A percentile compares a stretch with the other conserved stretches of the same genome.
These are phyloP conservation scores for Drosophila eohydei DNA, from an alignment of 2,888 invertebrate genomes.

Conservation along the genomic window DNA sequence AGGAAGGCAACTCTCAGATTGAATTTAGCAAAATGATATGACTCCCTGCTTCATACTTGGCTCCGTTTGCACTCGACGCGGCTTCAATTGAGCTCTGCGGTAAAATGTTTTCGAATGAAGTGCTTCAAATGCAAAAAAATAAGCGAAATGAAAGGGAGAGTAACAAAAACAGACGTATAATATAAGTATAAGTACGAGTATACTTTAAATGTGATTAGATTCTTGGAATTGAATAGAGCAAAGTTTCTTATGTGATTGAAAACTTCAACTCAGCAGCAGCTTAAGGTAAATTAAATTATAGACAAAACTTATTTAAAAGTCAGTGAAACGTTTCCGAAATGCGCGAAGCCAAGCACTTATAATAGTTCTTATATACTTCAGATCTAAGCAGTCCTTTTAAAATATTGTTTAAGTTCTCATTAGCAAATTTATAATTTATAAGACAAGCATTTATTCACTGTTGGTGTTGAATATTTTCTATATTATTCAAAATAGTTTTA, in stretches of 20 bases:
- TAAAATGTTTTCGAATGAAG: not conserved
- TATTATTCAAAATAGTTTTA: too few species aligned
- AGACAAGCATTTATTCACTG: too few species aligned
- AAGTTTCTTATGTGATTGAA: too few species aligned
- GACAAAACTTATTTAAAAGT: too few species aligned
- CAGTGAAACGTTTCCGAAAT: too few species aligned
- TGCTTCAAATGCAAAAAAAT: not conserved
- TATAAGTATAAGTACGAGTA: not conserved
- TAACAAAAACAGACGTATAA: not conserved
- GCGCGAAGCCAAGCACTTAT: too few species aligned
- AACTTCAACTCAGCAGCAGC: not conserved
- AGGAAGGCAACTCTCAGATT: slow-evolving; percentile 17
- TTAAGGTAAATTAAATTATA: not conserved
- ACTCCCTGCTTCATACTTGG: slow-evolving; percentile 18
- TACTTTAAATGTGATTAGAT: not conserved
- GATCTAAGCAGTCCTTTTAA: too few species aligned
- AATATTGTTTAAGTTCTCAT: too few species aligned
- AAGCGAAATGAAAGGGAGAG: not conserved
- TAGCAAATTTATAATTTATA: too few species aligned
- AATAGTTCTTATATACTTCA: too few species aligned
- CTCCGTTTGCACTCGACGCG: not conserved
- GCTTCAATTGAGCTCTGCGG: slow-evolving; percentile 4
- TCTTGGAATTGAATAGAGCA: not conserved
- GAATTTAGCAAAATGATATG: slow-evolving; percentile 24
- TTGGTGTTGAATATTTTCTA: too few species aligned